phyloP scores from a whole-genome alignment of 2,888 invertebrate genomes.

The Nudaria mundana region DNA sequence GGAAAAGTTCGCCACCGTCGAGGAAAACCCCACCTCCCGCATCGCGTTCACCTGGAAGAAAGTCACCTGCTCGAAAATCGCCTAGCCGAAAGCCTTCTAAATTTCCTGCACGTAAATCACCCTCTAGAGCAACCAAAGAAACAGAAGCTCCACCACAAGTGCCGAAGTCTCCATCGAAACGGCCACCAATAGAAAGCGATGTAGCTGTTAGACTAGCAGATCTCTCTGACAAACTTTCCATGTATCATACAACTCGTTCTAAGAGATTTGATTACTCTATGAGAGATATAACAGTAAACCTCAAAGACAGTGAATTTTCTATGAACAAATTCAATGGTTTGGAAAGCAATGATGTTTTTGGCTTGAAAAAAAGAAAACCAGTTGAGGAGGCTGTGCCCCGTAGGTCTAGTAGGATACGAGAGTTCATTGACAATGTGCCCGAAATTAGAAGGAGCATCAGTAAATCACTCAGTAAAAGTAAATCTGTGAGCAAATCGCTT shows the following conservation, averaged over 20 bases:
- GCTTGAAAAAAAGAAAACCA: constrained; percentile 52
- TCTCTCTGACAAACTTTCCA: constrained; percentile 46
- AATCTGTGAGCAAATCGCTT: constrained; percentile 61
- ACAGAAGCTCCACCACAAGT: constrained; percentile 30
- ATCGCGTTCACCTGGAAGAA: constrained; percentile 58
- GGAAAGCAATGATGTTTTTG: constrained; percentile 46
- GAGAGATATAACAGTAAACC: constrained; percentile 47
- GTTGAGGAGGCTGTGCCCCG: constrained; percentile 56
- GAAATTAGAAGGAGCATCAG: constrained; percentile 60
- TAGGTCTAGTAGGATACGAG: constrained; percentile 58
- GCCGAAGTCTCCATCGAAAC: constrained; percentile 60
- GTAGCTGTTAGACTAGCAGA: constrained; percentile 46
- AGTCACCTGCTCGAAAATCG: constrained; percentile 77
- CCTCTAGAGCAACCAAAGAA: constrained; percentile 58
- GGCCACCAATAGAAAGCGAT: constrained; percentile 51
- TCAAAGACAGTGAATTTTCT: constrained; percentile 39
- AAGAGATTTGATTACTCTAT: constrained; percentile 61
- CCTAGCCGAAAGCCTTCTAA: constrained; percentile 69
- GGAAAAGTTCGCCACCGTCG: constrained; percentile 56
- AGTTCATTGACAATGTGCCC: constrained; percentile 51
- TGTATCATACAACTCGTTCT: constrained; percentile 50
- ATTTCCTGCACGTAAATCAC: constrained; percentile 69
- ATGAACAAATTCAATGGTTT: constrained; percentile 55
- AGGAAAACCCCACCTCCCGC: constrained; percentile 56
- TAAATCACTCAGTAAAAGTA: constrained; percentile 54